Percentiles rank a stretch among this genome's conserved stretches.
Evolutionary conservation across 2,888 invertebrate genomes (phyloP).

Genomic region (Troglohyphantes excavatus): DNA sequence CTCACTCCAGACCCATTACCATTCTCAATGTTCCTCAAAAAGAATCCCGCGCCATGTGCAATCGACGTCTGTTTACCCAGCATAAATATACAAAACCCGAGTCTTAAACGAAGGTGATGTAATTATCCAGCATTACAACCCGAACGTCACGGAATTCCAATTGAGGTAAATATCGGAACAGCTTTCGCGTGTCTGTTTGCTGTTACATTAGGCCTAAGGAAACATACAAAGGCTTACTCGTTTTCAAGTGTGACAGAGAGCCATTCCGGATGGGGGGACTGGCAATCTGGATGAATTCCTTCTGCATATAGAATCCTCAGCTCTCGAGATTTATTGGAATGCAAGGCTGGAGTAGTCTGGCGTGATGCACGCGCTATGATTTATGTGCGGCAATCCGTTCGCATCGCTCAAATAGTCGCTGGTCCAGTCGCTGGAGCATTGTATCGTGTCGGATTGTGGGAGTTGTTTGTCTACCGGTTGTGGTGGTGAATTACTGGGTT

Average conservation of each 20-base stretch:
- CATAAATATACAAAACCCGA: constrained; percentile 1
- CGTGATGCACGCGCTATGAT: constrained; percentile 26
- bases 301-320: neutral
- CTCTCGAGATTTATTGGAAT: neutral
- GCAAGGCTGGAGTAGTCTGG: neutral
- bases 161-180: constrained; percentile 23
- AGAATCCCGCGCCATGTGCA: neutral
- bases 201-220: constrained; percentile 32
- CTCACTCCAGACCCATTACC: neutral
- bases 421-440: neutral
- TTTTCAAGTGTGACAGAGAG: constrained; percentile 48
- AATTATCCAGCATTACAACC: neutral
- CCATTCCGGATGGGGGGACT: neutral
- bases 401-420: constrained; percentile 26
- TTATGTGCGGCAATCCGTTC: constrained; percentile 11
- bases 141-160: neutral
- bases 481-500: constrained; percentile 34
- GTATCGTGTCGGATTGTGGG: neutral
- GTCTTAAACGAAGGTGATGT: constrained; percentile 5
- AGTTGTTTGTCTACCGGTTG: constrained; percentile 33
- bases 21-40: too few species aligned
- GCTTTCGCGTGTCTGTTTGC: constrained; percentile 50
- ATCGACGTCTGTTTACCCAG: neutral
- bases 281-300: neutral
- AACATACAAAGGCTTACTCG: constrained; percentile 8